Percentiles rank a stretch among this genome's conserved stretches.
Evolutionary conservation across 1,140 invertebrate species (phyloP).

Genomic region (Drosophila insularis): DNA sequence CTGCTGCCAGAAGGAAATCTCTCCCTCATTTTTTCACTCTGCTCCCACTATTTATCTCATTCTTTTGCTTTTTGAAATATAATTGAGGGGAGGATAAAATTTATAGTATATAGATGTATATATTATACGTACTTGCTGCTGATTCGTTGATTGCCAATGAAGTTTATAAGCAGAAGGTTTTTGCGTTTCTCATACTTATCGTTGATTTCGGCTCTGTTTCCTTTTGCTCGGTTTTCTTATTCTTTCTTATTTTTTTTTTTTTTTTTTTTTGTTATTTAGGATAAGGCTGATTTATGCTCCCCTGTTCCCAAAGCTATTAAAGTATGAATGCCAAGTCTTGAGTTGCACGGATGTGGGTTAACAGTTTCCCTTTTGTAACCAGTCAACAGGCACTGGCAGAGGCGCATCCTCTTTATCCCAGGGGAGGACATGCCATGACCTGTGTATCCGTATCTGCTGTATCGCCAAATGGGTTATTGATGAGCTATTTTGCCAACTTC

Average conservation of each 20-base stretch:
- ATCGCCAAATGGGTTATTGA: constrained; percentile 77
- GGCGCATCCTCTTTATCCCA: constrained; percentile 43
- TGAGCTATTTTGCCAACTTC: constrained; percentile 69
- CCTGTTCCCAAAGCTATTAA: constrained; percentile 14
- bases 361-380: constrained; percentile 7
- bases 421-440: constrained; percentile 49
- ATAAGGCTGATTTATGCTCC: constrained; percentile 43
- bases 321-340: constrained; percentile 49
- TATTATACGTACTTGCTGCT: constrained; percentile 16
- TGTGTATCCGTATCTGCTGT: constrained; percentile 16
- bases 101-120: neutral
- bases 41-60: neutral
- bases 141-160: constrained; percentile 67
- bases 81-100: constrained; percentile 37
- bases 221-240: constrained; percentile 24
- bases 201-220: constrained; percentile 22
- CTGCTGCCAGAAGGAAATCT: constrained; percentile 24
- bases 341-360: constrained; percentile 29
- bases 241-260: constrained; percentile 15
- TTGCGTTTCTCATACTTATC: constrained; percentile 29
- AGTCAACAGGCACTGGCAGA: constrained; percentile 40
- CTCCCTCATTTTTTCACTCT: neutral
- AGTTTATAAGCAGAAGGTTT: constrained; percentile 50
- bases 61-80: constrained; percentile 26
- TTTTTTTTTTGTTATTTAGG: neutral